Evolutionary conservation across 2,888 invertebrate genomes (phyloP).

Genomic region (Myopa testacea): DNA sequence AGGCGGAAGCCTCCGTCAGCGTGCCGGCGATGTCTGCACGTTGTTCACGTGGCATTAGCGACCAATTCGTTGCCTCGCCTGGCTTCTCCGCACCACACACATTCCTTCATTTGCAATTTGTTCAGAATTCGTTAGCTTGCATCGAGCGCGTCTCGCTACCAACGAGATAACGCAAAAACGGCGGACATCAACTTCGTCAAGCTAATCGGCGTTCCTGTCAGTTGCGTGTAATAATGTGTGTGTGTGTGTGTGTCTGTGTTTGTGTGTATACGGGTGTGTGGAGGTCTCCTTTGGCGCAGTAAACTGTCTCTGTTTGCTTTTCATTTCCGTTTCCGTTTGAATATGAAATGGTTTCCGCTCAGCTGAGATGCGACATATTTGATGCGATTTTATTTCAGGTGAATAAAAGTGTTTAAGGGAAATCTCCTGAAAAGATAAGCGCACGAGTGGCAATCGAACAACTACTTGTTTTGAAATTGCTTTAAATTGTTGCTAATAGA

Average conservation of each 20-base stretch:
- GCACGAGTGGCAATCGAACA: background rate
- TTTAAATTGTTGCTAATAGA: background rate
- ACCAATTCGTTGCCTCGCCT: background rate
- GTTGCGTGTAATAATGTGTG: background rate
- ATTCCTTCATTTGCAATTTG: slow-evolving; percentile 16
- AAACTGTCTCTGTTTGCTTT: slow-evolving; percentile 51
- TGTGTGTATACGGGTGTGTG: background rate
- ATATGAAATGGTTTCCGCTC: slow-evolving; percentile 30
- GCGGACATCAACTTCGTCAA: background rate
- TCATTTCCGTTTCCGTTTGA: slow-evolving; percentile 53
- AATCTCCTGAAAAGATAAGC: background rate
- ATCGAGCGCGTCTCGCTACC: background rate
- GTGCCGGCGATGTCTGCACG: background rate
- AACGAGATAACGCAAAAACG: slow-evolving; percentile 12
- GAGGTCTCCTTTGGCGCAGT: background rate
- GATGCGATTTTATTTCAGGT: background rate
- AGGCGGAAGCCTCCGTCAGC: background rate
- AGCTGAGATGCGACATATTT: slow-evolving; percentile 2
- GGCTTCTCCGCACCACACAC: background rate
- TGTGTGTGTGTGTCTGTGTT: background rate
- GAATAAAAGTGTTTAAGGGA: background rate
- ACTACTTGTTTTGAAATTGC: background rate
- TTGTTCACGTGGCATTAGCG: background rate
- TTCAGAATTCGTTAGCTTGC: slow-evolving; percentile 11
- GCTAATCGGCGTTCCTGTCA: background rate